Evolutionary conservation across 2,797 vertebrate genomes (phyloP), one percentile per base, ranked within the genome.

Genomic region (Coilia nasus): DNA sequence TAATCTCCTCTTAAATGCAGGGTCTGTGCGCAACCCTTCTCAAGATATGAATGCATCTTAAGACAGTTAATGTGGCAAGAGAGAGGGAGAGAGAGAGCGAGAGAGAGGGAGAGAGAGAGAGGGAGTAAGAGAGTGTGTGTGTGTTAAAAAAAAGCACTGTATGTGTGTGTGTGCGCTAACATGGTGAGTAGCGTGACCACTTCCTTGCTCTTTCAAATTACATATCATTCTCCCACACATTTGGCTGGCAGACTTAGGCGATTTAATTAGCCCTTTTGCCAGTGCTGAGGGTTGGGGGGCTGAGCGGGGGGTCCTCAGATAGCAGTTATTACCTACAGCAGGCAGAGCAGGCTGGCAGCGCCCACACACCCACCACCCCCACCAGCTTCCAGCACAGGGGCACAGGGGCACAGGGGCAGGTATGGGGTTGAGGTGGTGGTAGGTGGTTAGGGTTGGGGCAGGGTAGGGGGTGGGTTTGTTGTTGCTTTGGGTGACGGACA

Each of bases 231-330:
- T 87, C 67, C 44, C 28, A 81, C 23, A 15, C 54, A 17, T 17
- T 59, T 88, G 83, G 83, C 78, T 57, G 75, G 59, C 47, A 81
- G 87, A 88, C 92, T 91, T 83, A 87, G 81, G 71, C 71, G 67
- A 89, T 88, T 89, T 90, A 91, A 93, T 91, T 90, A 90, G 85
- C 89, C 85, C 31, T 87, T 89, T 90, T 85, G 85, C 41, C 46
- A 87, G 86, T 46, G 81, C 85, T 90, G 88, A 90, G 91, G 91
- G 90, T 91, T 89, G 83, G 28, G 83, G 64, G 85, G 82, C 56
- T 81, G 84, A 85, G 83, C 54, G 83, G 81, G 41, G 57, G 81
- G 64, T 57, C 81, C 82, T 85, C 75, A 90, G 85, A 90, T 89
- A 83, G 71, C 50, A 81, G 54, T 89, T 89, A 90, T 90, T 90